Evolutionary conservation across 2,797 vertebrate genomes (phyloP), one percentile per base, ranked within the genome.

Genomic region (Oophaga sylvatica): DNA sequence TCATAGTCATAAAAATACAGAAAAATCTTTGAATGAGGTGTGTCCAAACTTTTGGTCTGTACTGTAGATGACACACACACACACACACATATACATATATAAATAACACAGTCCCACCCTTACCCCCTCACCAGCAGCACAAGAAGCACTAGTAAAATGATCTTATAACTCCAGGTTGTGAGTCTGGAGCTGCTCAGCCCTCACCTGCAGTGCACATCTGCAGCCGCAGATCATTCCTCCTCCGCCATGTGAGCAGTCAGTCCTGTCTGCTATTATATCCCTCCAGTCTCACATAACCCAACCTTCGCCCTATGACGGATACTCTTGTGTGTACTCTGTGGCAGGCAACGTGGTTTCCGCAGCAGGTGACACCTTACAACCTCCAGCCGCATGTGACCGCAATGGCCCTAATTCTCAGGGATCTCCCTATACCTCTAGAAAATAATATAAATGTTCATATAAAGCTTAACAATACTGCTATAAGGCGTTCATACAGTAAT

Each of bases 251-350:
- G 11, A 11, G 62, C 80, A 63, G 17, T 19, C 31, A 48, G 63
- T 56, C 19, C 76, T 35, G 57, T 62, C 1, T n/a, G 19, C 29
- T 15, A 35, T 22, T 57, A 45, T 41, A 62, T 35, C 2, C 4
- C 59, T 31, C 29, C 60, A 57, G 12, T 13, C 5, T 70, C 65
- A 70, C 20, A 45, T 29, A 3, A 19, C 41, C 19, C 48, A 59
- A 83, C 65, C 81, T 83, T 83, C 48, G 81, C 81, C 19, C 65
- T 22, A n/a, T 1, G 53, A 26, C 29, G 13, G 26, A 56, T 56
- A 22, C 81, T 56, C n/a, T 3, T 2, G 10, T 67, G 20, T 48
- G 62, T 80, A 63, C 59, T 63, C 16, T 80, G 60, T 11, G 8
- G 63, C 20, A 65, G 22, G 20, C 31, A 48, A 65, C 22, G 12